Conservation (phyloP, 2,888 invertebrate species). For the Carcina quercana region DNA sequence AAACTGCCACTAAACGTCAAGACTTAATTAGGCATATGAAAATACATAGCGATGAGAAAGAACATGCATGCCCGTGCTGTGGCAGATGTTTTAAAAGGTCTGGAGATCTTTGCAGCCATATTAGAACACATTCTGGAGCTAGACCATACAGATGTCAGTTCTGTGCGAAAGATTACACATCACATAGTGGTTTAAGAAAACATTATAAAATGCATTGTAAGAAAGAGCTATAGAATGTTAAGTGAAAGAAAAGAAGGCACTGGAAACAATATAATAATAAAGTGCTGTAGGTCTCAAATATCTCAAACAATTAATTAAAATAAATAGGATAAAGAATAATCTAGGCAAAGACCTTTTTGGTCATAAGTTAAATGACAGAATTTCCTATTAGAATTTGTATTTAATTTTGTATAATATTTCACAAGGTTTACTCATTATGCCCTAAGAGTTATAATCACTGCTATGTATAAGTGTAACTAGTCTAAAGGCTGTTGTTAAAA, state of each 20-base stretch:
- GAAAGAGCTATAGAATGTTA: conserved; percentile 6
- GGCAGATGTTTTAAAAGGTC: conserved; percentile 29
- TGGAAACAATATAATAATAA: too few relatives aligned
- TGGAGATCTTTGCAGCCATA: conserved; percentile 27
- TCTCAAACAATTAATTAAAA: too few relatives aligned
- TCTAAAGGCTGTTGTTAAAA: conserved; percentile 1
- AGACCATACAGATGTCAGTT: conserved; percentile 25
- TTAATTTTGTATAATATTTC: too few relatives aligned
- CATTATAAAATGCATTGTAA: conserved; percentile 23
- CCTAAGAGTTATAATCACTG: too few relatives aligned
- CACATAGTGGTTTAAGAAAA: conserved; percentile 29
- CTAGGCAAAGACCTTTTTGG: too few relatives aligned
- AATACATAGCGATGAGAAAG: conserved; percentile 31
- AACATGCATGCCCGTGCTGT: conserved; percentile 28
- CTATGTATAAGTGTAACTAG: neutral
- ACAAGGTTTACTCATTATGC: too few relatives aligned
- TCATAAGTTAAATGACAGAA: too few relatives aligned
- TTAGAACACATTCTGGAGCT: conserved; percentile 29
- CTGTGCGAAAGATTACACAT: conserved; percentile 29
- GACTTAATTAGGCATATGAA: conserved; percentile 30
- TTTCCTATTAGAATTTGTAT: too few relatives aligned
- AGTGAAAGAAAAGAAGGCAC: too few relatives aligned
- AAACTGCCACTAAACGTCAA: conserved; percentile 29
- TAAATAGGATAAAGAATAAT: too few relatives aligned
- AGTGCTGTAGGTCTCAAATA: too few relatives aligned